Base-by-base conservation (phyloP, 2,113 vertebrate genomes). In the Platysternon megacephalum region DNA sequence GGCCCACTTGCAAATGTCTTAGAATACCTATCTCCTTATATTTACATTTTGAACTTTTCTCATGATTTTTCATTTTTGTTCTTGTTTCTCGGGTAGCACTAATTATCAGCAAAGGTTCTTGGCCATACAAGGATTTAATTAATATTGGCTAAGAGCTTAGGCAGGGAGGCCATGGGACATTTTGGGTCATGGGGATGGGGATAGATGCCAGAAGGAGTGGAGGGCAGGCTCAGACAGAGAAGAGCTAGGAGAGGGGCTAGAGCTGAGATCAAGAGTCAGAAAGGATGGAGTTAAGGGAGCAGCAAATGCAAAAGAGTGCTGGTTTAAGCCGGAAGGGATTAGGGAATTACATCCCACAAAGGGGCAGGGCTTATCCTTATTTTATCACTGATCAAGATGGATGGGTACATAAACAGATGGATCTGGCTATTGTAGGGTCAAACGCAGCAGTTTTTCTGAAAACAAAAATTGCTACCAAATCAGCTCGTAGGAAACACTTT, bases 141-240 rank as follows among this genome's bases (percentile, higher is more conserved):
- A 17, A 8, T n/a, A 14, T 39, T 83, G 7, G 85, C 79, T 51
- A 14, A 6, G 39, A 61, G 56, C n/a, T 89, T 65, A 49, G 6
- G 85, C 53, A 85, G 26, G 46, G 12, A 85, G 87, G 11, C 28
- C 53, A 24, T 55, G 53, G 53, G n/a, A 89, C 39, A 91, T 90
- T 16, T 5, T 84, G 81, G 78, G 81, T 87, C 88, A 79, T 12
- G 46, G 35, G 53, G 87, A 46, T 83, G 2, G 8, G 13, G 44
- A 88, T 87, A 88, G 88, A 84, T 91, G 44, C 26, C 86, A 61
- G 58, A 61, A 29, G 58, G 6, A 32, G 28, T 61, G 29, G n/a
- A 39, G 68, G 6, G n/a, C n/a, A 95, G 86, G 72, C 55, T 81
- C 78, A 81, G 44, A 78, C 91, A 91, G 91, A n/a, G 21, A 90